These are phyloP conservation scores for Diadegma fenestrale DNA, from an alignment of 2,888 invertebrate species.

Conservation along the genomic window DNA sequence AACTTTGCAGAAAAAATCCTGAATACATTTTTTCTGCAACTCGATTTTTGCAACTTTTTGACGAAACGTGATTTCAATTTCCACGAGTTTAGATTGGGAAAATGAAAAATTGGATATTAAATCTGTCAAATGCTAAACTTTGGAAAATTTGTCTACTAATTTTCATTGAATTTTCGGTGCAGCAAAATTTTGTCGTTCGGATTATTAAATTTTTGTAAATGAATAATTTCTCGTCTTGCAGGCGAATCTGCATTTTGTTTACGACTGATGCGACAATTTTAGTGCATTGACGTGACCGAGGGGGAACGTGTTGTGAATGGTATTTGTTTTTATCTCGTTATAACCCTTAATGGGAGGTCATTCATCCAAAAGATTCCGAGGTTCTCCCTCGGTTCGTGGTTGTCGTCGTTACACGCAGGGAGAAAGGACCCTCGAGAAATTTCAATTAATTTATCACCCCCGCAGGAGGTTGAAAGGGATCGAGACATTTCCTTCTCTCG, in stretches of 20 bases:
- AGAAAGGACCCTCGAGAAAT: conserved; percentile 33
- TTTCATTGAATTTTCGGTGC: no score
- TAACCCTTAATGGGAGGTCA: conserved; percentile 31
- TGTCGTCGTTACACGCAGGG: conserved; percentile 38
- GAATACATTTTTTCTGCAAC: no score
- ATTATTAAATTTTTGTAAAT: neutral
- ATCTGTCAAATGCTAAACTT: no score
- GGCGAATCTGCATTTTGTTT: neutral
- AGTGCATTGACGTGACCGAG: conserved; percentile 11
- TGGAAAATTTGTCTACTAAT: no score
- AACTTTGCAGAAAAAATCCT: no score
- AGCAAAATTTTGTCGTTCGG: no score
- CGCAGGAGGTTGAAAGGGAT: conserved; percentile 26
- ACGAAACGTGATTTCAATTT: no score
- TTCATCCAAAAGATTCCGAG: conserved; percentile 23
- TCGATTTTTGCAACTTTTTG: no score
- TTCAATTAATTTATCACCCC: conserved; percentile 54
- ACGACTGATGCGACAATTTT: neutral
- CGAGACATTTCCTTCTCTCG: neutral
- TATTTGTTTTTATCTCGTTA: conserved; percentile 6
- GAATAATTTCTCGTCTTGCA: neutral
- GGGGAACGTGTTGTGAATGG: conserved; percentile 1
- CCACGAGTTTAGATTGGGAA: no score
- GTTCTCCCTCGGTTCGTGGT: neutral
- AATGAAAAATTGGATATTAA: no score